Conservation (phyloP, 2,113 vertebrate species). For the Theristicus caerulescens region DNA sequence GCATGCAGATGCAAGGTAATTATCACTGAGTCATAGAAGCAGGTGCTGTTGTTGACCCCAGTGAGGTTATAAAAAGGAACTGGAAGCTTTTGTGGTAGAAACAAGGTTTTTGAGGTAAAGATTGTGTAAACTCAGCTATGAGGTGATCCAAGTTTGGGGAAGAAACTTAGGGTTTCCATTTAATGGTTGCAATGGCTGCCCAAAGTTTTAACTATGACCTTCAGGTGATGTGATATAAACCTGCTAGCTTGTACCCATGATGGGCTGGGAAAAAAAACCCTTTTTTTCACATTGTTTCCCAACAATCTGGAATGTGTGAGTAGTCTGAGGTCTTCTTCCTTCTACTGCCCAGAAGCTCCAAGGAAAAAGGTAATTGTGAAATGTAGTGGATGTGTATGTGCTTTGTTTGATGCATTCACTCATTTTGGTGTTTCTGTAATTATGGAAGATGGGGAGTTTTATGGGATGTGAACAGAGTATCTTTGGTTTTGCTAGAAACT, state of each 20-base stretch:
- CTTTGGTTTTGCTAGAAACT: background rate
- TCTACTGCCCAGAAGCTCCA: background rate
- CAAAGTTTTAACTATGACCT: background rate
- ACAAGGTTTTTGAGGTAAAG: background rate
- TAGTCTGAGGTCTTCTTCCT: background rate
- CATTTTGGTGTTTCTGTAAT: background rate
- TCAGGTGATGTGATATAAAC: background rate
- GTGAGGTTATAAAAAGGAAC: background rate
- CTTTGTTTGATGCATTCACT: background rate
- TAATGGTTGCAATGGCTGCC: rapidly evolving
- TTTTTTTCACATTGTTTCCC: background rate
- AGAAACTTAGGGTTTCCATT: background rate
- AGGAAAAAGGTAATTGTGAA: background rate
- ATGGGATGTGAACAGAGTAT: background rate
- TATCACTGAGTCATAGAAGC: background rate
- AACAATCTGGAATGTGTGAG: background rate
- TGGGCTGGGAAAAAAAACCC: background rate
- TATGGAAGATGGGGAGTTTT: background rate
- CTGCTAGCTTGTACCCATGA: background rate
- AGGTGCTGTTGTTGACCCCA: background rate
- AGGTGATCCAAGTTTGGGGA: background rate
- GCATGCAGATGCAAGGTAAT: background rate
- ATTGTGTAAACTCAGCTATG: rapidly evolving
- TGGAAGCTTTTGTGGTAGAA: rapidly evolving
- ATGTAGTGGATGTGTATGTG: no score